Base-by-base conservation (phyloP, 2,113 vertebrate genomes). In the Amazona guildingii region DNA sequence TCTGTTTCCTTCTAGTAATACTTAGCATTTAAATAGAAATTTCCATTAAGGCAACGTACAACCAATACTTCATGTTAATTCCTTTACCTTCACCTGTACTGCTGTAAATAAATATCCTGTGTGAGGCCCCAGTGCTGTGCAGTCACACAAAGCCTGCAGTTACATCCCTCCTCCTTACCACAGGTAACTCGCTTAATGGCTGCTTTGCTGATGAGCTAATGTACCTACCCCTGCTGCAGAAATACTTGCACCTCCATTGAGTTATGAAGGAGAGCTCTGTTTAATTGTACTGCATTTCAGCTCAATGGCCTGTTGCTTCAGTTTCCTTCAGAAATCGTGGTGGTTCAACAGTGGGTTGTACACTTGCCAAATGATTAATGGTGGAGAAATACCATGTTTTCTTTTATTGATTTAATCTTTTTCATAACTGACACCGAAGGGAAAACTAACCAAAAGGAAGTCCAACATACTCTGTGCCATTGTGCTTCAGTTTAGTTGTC, bases 181-280 rank as follows among this genome's bases (percentile, higher is more conserved):
- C 79, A 46, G 87, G 80, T 84, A 86, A 44, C 90, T 79, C 0
- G 90, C 96, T 96, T 91, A 49, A 72, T 92, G 94, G 86, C 95
- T 95, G 96, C 95, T 94, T 93, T 95, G 83, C 88, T 95, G 73
- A 75, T 72, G 90, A 96, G 95, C 95, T 89, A 76, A 68, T 66
- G 66, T 89, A 66, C 92, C 66, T 75, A 24, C 55, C 73, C 83
- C 77, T 66, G 91, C 96, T 66, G 89, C 95, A 86, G 80, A 92
- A 83, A 86, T 46, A 55, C 62, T 64, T 8, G n/a, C 76, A 84
- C 57, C 77, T 94, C 72, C 86, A 9, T 4, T 1, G 9, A 84
- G 78, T 70, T 92, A 49, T 37, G 70, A 41, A 93, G 92, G 85
- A 88, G 57, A 92, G 62, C 88, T 95, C 94, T 92, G 88, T 63